A percentile compares a stretch with the other conserved stretches of the same genome.
Conservation (phyloP, 2,797 vertebrate genomes). For the Myotis findleyi region DNA sequence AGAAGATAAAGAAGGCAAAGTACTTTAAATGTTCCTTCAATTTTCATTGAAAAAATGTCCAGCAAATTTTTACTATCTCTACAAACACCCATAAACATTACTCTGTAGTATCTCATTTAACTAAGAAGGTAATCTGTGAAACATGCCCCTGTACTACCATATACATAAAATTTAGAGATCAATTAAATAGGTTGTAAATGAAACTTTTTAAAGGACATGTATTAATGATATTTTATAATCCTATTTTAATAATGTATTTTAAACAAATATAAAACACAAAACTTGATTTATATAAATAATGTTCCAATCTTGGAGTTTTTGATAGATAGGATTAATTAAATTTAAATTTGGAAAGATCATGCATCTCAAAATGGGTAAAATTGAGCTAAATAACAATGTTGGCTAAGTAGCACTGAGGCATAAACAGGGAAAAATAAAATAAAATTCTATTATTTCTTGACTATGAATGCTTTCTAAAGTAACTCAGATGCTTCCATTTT, state of each 20-base stretch:
- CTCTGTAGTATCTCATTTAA: slow-evolving; percentile 20
- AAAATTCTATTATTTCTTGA: slow-evolving; percentile 72
- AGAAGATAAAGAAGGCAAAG: not conserved
- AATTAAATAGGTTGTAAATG: slow-evolving; percentile 45
- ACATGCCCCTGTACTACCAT: not conserved
- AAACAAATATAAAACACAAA: slow-evolving; percentile 41
- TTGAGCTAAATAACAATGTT: slow-evolving; percentile 64
- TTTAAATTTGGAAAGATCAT: slow-evolving; percentile 63
- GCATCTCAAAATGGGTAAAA: slow-evolving; percentile 40
- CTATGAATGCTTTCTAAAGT: slow-evolving; percentile 77
- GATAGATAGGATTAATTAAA: slow-evolving; percentile 40
- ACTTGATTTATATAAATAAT: slow-evolving; percentile 52
- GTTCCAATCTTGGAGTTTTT: slow-evolving; percentile 40
- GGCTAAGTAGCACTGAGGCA: slow-evolving; percentile 60
- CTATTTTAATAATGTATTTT: slow-evolving; percentile 37
- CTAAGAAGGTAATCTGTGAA: not conserved
- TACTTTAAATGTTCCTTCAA: not conserved
- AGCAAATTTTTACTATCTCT: slow-evolving; percentile 24
- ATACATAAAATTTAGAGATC: slow-evolving; percentile 39
- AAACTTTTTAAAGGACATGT: slow-evolving; percentile 3
- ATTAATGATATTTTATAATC: slow-evolving; percentile 24
- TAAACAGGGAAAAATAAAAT: slow-evolving; percentile 77
- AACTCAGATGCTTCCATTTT: slow-evolving; percentile 79
- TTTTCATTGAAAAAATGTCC: not conserved
- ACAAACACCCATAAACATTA: slow-evolving; percentile 15